Evolutionary conservation across 2,113 vertebrate genomes (phyloP).

Genomic region (Pitta sordida): DNA sequence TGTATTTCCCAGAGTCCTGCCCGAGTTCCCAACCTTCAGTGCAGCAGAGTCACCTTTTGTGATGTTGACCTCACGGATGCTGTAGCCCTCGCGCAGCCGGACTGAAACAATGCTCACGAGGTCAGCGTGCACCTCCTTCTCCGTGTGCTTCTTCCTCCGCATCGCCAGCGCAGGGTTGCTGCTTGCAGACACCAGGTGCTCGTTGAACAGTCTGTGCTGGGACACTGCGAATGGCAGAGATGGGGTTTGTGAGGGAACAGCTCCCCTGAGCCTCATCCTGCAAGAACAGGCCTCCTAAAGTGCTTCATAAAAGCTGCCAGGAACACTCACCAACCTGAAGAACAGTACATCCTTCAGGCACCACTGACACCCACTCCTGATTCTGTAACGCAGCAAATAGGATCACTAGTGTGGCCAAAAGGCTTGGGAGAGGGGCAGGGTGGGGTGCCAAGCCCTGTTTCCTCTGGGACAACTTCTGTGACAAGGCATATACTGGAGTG

Average conservation of each 20-base stretch:
- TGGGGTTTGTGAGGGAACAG: background rate
- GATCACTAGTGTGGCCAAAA: background rate
- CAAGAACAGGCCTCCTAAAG: background rate
- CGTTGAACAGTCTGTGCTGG: conserved; percentile 94
- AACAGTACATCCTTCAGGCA: background rate
- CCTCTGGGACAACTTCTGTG: background rate
- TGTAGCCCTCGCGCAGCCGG: conserved; percentile 93
- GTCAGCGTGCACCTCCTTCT: conserved; percentile 93
- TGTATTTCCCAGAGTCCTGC: background rate
- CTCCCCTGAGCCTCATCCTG: background rate
- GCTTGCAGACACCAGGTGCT: conserved; percentile 93
- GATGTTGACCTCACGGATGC: conserved; percentile 90
- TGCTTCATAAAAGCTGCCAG: background rate
- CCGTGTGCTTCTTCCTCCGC: conserved; percentile 94
- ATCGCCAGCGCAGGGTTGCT: conserved; percentile 92
- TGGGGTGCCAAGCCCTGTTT: background rate
- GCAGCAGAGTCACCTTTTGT: conserved; percentile 82
- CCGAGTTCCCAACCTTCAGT: background rate
- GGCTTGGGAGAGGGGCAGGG: background rate
- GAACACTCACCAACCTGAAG: background rate
- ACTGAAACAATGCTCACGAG: conserved; percentile 93
- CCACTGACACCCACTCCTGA: background rate
- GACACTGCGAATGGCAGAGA: conserved; percentile 74
- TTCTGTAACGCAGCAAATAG: background rate
- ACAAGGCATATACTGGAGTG: background rate